Conservation (phyloP, 2,797 vertebrate genomes). For the Sebastes steindachneri region DNA sequence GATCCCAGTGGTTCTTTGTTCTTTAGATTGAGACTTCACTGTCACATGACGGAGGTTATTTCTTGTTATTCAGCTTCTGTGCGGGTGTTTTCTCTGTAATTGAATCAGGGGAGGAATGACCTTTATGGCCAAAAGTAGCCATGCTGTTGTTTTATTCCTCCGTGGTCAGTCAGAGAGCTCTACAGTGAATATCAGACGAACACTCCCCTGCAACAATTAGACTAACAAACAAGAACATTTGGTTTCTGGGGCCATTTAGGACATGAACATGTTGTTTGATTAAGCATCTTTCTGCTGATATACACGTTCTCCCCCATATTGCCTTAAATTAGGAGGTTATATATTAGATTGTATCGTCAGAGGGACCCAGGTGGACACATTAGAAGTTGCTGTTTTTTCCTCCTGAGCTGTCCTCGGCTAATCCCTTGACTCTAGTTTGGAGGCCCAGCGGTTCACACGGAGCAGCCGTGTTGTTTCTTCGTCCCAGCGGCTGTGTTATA, state of each 20-base stretch:
- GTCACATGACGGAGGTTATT: conserved; percentile 30
- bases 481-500: conserved; percentile 18
- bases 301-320: background rate
- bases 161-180: background rate
- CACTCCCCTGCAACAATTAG: background rate
- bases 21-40: background rate
- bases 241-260: background rate
- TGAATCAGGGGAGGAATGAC: conserved; percentile 30
- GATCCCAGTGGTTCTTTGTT: background rate
- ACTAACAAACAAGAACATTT: background rate
- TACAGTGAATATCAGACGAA: background rate
- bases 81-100: conserved; percentile 20
- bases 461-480: background rate
- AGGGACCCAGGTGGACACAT: background rate
- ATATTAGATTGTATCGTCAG: background rate
- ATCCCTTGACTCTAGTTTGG: conserved; percentile 7
- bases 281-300: background rate
- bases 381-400: background rate
- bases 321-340: too few species aligned
- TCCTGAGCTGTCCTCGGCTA: background rate
- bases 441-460: conserved; percentile 18
- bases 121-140: conserved; percentile 26
- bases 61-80: conserved; percentile 17
- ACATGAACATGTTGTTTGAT: background rate
- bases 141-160: background rate